Evolutionary conservation across 2,888 invertebrate species (phyloP).

Genomic region (Odontothrips loti): DNA sequence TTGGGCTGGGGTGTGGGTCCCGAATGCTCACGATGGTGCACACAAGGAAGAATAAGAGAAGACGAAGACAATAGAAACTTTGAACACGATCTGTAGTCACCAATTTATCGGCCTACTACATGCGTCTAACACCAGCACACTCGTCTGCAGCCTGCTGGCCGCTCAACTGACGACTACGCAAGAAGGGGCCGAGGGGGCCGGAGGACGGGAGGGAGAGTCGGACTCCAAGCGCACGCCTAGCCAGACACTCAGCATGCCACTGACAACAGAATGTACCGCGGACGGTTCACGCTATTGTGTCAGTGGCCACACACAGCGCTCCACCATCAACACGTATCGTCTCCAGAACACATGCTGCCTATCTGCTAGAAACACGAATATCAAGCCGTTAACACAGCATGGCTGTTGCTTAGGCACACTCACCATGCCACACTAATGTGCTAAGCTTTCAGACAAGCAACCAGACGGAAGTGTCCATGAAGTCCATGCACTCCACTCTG

Average conservation of each 20-base stretch:
- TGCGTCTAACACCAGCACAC: conserved; percentile 23
- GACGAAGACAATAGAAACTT: neutral
- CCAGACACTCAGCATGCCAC: neutral
- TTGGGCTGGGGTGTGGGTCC: neutral
- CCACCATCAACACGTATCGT: too few relatives aligned
- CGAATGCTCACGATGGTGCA: conserved; percentile 20
- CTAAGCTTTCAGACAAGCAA: too few relatives aligned
- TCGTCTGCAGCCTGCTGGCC: conserved; percentile 11
- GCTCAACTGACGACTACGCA: conserved; percentile 45
- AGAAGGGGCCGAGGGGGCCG: conserved; percentile 31
- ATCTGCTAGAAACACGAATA: too few relatives aligned
- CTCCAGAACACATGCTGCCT: too few relatives aligned
- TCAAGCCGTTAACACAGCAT: too few relatives aligned
- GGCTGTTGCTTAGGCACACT: too few relatives aligned
- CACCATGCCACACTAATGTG: too few relatives aligned
- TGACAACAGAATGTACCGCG: neutral
- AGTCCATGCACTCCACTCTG: too few relatives aligned
- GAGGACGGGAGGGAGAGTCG: conserved; percentile 32
- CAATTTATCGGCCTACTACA: conserved; percentile 30
- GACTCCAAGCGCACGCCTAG: conserved; percentile 3
- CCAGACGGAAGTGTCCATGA: too few relatives aligned
- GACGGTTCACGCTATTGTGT: too few relatives aligned
- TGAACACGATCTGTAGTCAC: neutral
- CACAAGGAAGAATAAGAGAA: neutral
- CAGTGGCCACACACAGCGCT: too few relatives aligned